Conservation (phyloP, 2,113 vertebrate genomes). For the Apodemus sylvaticus region DNA sequence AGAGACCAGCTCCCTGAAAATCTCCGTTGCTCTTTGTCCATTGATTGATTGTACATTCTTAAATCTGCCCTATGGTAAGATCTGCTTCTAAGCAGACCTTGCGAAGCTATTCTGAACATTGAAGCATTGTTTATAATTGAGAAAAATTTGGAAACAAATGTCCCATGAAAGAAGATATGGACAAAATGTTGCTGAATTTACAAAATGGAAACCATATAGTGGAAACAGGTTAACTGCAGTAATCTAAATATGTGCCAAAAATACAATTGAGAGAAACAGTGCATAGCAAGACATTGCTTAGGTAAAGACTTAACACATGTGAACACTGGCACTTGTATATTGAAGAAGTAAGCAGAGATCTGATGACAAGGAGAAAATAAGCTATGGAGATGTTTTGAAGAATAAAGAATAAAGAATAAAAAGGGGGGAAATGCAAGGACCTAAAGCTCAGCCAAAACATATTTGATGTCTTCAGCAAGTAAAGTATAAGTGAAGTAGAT, state of each 20-base stretch:
- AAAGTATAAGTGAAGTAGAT: neutral
- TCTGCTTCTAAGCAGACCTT: neutral
- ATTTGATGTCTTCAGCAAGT: neutral
- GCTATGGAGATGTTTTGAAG: neutral
- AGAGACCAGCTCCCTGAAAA: neutral
- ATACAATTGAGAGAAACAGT: neutral
- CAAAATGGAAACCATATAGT: neutral
- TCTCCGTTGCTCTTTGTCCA: neutral
- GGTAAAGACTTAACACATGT: neutral
- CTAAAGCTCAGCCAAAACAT: neutral
- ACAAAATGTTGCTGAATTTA: neutral
- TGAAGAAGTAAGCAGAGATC: neutral
- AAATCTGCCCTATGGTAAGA: neutral
- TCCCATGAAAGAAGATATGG: neutral
- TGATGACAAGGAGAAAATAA: neutral
- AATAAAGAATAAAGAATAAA: no score
- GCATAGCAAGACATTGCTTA: neutral
- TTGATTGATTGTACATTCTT: neutral
- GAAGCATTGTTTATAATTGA: neutral
- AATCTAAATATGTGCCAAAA: neutral
- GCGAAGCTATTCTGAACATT: neutral
- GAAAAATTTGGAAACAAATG: constrained; percentile 15
- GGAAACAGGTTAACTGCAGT: neutral
- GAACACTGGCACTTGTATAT: neutral
- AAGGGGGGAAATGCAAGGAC: neutral